Base-by-base conservation (phyloP, 1,140 invertebrate species). In the Drosophila mojavensis region DNA sequence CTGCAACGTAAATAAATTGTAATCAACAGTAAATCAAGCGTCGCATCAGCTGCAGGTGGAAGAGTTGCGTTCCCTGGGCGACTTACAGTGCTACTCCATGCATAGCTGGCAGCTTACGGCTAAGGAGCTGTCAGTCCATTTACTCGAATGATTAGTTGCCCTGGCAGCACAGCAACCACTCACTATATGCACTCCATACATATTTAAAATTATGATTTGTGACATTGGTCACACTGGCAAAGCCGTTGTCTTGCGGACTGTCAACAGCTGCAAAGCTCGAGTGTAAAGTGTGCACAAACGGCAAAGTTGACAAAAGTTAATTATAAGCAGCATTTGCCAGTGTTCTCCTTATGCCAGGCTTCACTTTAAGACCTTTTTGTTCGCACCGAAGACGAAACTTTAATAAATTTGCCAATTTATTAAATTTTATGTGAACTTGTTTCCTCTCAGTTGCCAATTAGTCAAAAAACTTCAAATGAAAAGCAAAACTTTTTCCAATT, bases 171-270 rank as follows among this genome's bases (percentile, higher is more conserved):
- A 66, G 51, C 47, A 63, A 17, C n/a, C 20, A 17, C 24, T 54
- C 41, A 50, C 30, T 54, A 67, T 39, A 15, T 59, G 41, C 47
- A 24, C 43, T 64, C 63, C 67, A 50, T 61, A 78, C 47, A 89
- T 83, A 88, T 83, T 81, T 88, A 58, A 89, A 89, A 88, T 81
- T 88, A 88, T 89, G 84, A 88, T 88, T 84, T 80, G 64, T 88
- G 84, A 64, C 84, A 47, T 88, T 88, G 76, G 73, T 70, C 77
- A 70, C 69, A 88, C 20, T 41, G 62, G 74, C 55, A 62, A 15
- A 67, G 68, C 81, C 71, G 63, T 71, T 45, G 73, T 58, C 43
- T 62, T 71, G 45, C 43, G 30, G 43, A 48, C 10, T 70, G 69
- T 75, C 69, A 77, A 60, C 79, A 55, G 48, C 20, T 59, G 36